Evolutionary conservation across 2,888 invertebrate species (phyloP), one percentile per base, ranked within the genome.

Genomic region (Mesodorylaimus sp.): DNA sequence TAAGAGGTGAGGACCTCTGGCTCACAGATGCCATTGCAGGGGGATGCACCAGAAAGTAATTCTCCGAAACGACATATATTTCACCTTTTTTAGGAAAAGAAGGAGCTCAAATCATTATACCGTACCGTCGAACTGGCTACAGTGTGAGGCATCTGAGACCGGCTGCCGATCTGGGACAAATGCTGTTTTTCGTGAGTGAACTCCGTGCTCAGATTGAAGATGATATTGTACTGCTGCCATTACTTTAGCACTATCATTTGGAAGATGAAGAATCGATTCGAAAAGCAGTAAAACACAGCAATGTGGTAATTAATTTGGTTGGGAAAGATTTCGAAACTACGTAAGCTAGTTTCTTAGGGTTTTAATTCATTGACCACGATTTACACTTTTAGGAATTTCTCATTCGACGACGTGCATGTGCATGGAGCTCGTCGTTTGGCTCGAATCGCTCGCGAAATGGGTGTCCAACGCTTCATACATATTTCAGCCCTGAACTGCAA

Each of bases 261-360:
- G 71, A 75, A 38, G 88, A 95, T 73, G 85, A 89, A 56, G 81
- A 81, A 36, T 79, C 84, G 1, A 80, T 97, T 58, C 58, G 68
- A 24, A 69, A 65, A 53, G 62, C 57, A 10, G 78, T 97, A 37
- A 81, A 82, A 63, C 83, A 97, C 72, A 95, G 95, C 1, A 91
- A 95, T 73, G 86, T 95, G 47, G 97, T 95, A 1, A 79, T 97
- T 56, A 97, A 97, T 68, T 73, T 93, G 52, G 76, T 97, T 55
- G 93, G 95, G 2, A 75, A 83, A 37, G 84, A 88, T 59, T 85
- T 79, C 75, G 87, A 89, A 68, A 95, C 95, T 0, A 81, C 77
- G 70, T 73, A 58, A 56, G 58, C 52, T 21, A 7, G n/a, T 3
- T 39, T 16, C 44, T n/a, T 19, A 27, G n/a, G 16, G 19, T 44